Base-by-base conservation (phyloP, 2,113 vertebrate species). In the Pachypanchax playfairii region DNA sequence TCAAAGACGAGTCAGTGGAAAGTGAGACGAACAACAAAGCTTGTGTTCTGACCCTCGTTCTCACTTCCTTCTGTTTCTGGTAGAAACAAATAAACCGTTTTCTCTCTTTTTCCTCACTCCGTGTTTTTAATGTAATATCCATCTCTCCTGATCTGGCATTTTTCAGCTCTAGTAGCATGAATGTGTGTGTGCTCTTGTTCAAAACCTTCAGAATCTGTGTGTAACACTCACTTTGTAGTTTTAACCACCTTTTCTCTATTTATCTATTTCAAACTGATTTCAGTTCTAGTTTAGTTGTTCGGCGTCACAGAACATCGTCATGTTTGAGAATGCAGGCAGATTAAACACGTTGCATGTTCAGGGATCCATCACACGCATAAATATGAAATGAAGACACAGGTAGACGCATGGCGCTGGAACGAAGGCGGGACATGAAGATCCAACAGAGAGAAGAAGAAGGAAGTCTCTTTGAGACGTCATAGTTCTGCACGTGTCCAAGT, bases 131-230 rank as follows among this genome's bases (percentile, higher is more conserved):
- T 35, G 11, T 70, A 75, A 29, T 35, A 24, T 63, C 47, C 43
- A 52, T 42, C 59, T 33, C 61, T 58, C 55, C 59, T 79, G 88
- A 80, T 77, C 82, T 89, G 87, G 69, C 81, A 65, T 87, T 81
- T 85, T 65, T 88, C 83, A 64, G 50, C 49, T 78, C 60, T 49
- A 63, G 83, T 67, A 85, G 67, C 74, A 51, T 70, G 58, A 65
- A 56, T 67, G n/a, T 57, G 38, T 62, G 39, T 47, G 31, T 41
- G 28, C 10, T 41, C 20, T 43, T 36, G 56, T 31, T 67, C 64
- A 62, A 74, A 66, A 63, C 41, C 63, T 70, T 4, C 22, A 33
- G 12, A 33, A 2, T 25, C 22, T 18, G 28, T 18, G 47, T 29
- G 17, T 38, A n/a, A n/a, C n/a, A n/a, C n/a, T n/a, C n/a, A n/a